Evolutionary conservation across 2,113 vertebrate genomes (phyloP), one percentile per base, ranked within the genome.

Genomic region (Leptobrachium ailaonicum): DNA sequence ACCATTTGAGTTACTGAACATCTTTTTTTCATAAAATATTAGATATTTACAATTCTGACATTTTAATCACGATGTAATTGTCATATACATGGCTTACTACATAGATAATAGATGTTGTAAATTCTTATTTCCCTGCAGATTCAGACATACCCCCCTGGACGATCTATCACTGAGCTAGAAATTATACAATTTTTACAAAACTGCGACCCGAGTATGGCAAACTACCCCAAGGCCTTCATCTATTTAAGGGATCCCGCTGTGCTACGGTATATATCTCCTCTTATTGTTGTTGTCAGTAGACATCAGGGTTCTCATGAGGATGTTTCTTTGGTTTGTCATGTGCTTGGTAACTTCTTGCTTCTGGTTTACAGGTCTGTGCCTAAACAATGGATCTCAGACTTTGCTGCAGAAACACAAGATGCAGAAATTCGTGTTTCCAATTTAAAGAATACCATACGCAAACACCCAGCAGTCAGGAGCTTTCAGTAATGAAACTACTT

Each of bases 91-190:
- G n/a, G n/a, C n/a, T n/a, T n/a, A n/a, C n/a, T n/a, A n/a, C n/a
- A n/a, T n/a, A n/a, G n/a, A n/a, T n/a, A n/a, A n/a, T n/a, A 47
- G 8, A 47, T 47, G 8, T 47, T 47, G 45, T 47, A 60, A 66
- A 82, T 32, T 50, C 40, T 0, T 66, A 7, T 42, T 14, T 70
- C 12, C 7, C 12, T 10, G 2, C 85, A 97, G 96, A 82, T 94
- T 79, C 87, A 84, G 41, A 86, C 88, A 0, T 94, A 93, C 3
- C 92, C 94, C 0, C 45, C 69, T 0, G 92, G 91, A 5, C 87
- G 95, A 69, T 97, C 95, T 2, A 84, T 95, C 84, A 96, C 96
- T 1, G 96, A 96, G 86, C 90, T 97, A 92, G 95, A 96, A 84
- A 90, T 94, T 77, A 89, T 92, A 82, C 95, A 96, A 85, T 96